Conservation (phyloP, 1,140 invertebrate genomes). For the Papilio glaucus region DNA sequence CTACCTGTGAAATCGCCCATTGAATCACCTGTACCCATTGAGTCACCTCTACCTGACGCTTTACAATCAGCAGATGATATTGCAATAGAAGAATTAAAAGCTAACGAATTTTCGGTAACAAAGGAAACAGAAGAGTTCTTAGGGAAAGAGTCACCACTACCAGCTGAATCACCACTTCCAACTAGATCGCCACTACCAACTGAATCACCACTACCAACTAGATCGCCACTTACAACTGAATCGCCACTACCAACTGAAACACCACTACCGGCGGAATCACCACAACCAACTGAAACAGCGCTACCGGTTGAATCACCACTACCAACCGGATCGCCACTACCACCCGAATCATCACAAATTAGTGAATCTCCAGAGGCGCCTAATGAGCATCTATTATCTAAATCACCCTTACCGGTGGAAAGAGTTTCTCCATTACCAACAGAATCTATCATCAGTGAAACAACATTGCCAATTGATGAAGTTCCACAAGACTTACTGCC, state of each 20-base stretch:
- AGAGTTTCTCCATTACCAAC: constrained; percentile 50
- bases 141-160: constrained; percentile 40
- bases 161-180: constrained; percentile 44
- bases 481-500: constrained; percentile 13
- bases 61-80: constrained; percentile 9
- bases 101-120: background rate
- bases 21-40: constrained; percentile 38
- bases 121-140: constrained; percentile 1
- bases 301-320: constrained; percentile 36
- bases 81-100: background rate
- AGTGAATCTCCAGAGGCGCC: constrained; percentile 35
- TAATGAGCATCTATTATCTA: constrained; percentile 24
- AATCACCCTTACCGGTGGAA: constrained; percentile 43
- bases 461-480: constrained; percentile 27
- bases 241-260: constrained; percentile 47
- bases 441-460: constrained; percentile 23
- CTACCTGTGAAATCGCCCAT: constrained; percentile 36
- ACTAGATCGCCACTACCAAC: constrained; percentile 41
- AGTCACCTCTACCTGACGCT: constrained; percentile 40
- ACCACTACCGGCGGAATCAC: constrained; percentile 43
- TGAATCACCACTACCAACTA: constrained; percentile 28
- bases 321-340: constrained; percentile 39
- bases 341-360: constrained; percentile 40
- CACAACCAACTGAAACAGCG: constrained; percentile 36
- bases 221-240: constrained; percentile 43